Evolutionary conservation across 1,140 invertebrate genomes (phyloP), one percentile per base, ranked within the genome.

Genomic region (Eueides isabella): DNA sequence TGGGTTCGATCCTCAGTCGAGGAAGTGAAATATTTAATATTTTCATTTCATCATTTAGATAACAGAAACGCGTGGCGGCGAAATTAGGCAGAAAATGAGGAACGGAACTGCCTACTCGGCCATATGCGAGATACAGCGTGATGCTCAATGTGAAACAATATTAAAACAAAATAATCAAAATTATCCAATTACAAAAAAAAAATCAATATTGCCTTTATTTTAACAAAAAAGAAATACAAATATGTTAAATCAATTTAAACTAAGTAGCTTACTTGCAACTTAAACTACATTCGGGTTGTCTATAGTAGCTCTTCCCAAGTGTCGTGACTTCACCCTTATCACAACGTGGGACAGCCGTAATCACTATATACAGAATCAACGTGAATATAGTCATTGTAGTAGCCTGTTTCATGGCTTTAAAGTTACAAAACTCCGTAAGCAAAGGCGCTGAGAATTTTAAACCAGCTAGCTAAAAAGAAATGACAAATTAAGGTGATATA

Each of bases 261-360:
- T 5, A 63, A 23, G 4, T 62, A 12, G 66, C 78, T 28, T 48
- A 81, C 80, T 73, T 73, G 71, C 80, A 81, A 16, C 61, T 5
- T 2, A 79, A 61, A 35, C 77, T 79, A 41, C 80, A 81, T 38
- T 79, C 69, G 0, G 80, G 80, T 16, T 74, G 65, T 0, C 35
- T 66, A 23, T 79, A 81, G 6, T 41, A 29, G n/a, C 61, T 73
- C 9, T 28, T 55, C 1, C 62, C 31, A 61, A 69, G 29, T 5
- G 65, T 74, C 1, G 65, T 68, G 5, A 76, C 61, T 1, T 55
- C 28, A 3, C 75, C 78, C 12, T 44, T 55, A 44, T 80, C 67
- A 19, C 78, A 80, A 12, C 38, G 41, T 6, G 71, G 66, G 0
- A 48, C n/a, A 9, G 72, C 6, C 1, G 67, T 75, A 31, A 75